These are phyloP conservation scores for Ceyx erithaca DNA, from an alignment of 2,797 vertebrate genomes.

Conservation along the genomic window DNA sequence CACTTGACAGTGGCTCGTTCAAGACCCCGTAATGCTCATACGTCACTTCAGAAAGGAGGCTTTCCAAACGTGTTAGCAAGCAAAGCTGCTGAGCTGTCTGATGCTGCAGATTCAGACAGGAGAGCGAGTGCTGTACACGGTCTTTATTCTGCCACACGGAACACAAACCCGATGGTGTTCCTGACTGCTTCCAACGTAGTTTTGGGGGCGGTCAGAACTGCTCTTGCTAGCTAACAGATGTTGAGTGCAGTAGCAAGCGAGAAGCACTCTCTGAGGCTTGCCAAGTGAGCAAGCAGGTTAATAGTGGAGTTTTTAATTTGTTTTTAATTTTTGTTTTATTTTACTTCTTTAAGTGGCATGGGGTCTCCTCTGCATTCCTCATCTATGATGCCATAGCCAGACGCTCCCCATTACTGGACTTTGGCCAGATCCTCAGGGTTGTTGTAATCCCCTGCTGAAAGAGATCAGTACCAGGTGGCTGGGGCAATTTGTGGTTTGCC, in stretches of 20 bases:
- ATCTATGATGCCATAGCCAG: constrained; percentile 42
- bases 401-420: constrained; percentile 26
- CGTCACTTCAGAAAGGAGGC: background rate
- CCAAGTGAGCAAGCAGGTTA: constrained; percentile 17
- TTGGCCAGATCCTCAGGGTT: constrained; percentile 57
- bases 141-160: background rate
- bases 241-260: background rate
- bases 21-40: background rate
- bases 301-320: background rate
- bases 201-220: background rate
- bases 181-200: background rate
- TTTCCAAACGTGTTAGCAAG: background rate
- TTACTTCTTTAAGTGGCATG: background rate
- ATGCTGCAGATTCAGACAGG: background rate
- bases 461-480: constrained; percentile 65
- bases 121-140: background rate
- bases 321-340: background rate
- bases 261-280: constrained; percentile 13
- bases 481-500: constrained; percentile 58
- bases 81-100: background rate
- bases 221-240: background rate
- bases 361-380: constrained; percentile 67
- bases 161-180: background rate
- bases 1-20: constrained; percentile 1
- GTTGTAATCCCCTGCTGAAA: constrained; percentile 48